Conservation (phyloP, 2,797 vertebrate genomes). For the Lacerta agilis region DNA sequence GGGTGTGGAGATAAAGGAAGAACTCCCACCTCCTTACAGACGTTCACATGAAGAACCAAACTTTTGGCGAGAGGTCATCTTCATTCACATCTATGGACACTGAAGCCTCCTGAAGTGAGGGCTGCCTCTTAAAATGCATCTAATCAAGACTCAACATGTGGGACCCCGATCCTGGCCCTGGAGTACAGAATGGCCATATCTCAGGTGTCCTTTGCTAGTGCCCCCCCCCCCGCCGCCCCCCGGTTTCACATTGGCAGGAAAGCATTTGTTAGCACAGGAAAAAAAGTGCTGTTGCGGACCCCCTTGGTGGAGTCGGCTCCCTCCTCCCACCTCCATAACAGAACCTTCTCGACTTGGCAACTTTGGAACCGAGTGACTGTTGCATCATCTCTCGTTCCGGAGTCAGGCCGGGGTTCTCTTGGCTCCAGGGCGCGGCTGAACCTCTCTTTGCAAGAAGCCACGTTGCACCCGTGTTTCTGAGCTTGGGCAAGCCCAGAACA, state of each 20-base stretch:
- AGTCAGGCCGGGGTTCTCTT: conserved; percentile 17
- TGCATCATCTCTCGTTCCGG: not conserved
- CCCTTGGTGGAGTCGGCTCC: not conserved
- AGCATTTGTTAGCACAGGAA: not conserved
- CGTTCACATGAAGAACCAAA: not conserved
- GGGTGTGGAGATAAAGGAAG: not conserved
- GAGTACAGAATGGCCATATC: not conserved
- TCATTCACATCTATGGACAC: no score
- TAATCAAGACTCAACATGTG: not conserved
- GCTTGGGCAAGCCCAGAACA: conserved; percentile 12
- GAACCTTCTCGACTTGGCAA: conserved; percentile 24
- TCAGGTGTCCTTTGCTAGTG: no score
- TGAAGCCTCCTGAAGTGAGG: no score
- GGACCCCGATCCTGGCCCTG: no score
- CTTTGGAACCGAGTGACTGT: conserved; percentile 13
- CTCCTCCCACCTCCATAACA: not conserved
- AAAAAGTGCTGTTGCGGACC: no score
- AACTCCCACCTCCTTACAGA: not conserved
- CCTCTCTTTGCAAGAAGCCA: conserved; percentile 26
- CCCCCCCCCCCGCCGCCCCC: not conserved
- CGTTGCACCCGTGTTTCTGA: conserved; percentile 22
- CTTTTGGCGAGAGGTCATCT: not conserved
- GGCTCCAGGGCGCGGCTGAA: conserved; percentile 1
- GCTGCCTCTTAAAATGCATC: not conserved
- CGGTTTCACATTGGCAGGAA: not conserved